Evolutionary conservation across 37 sponge, comb jelly and placozoan genomes (phyloP).

Genomic region (Diacarnus erythraeanus): DNA sequence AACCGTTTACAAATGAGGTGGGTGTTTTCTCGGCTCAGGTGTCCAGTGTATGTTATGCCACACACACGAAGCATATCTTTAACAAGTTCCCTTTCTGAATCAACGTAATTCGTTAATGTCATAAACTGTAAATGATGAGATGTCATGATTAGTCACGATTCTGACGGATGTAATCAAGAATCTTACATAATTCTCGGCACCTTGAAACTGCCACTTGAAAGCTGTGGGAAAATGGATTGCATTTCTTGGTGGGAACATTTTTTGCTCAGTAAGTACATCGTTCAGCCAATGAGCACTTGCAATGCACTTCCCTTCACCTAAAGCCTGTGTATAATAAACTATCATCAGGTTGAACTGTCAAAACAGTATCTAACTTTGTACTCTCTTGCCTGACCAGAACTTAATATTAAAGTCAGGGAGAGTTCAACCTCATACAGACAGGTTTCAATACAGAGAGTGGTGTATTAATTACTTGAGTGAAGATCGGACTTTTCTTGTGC

Average conservation of each 20-base stretch:
- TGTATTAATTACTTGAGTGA: background rate
- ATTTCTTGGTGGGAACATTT: slow-evolving; percentile 74
- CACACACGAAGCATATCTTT: slow-evolving; percentile 80
- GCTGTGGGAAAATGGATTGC: slow-evolving; percentile 90
- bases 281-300: slow-evolving; percentile 95
- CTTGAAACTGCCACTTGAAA: slow-evolving; percentile 48
- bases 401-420: background rate
- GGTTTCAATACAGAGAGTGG: background rate
- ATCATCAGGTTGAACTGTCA: background rate
- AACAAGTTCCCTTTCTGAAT: slow-evolving; percentile 72
- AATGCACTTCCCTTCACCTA: slow-evolving; percentile 81
- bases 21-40: slow-evolving; percentile 70
- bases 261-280: slow-evolving; percentile 76
- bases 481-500: slow-evolving; percentile 47
- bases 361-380: too few species aligned
- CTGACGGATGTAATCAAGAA: background rate
- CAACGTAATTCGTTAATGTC: slow-evolving; percentile 84
- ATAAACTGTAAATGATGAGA: slow-evolving; percentile 35
- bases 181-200: slow-evolving; percentile 37
- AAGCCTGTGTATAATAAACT: slow-evolving; percentile 79
- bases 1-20: slow-evolving; percentile 72
- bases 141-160: background rate
- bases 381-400: background rate
- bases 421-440: too few species aligned
- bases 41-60: slow-evolving; percentile 86